Percentiles rank a stretch among this genome's conserved stretches.
Conservation (phyloP, 2,888 invertebrate genomes). For the Drosophila imparisetae region DNA sequence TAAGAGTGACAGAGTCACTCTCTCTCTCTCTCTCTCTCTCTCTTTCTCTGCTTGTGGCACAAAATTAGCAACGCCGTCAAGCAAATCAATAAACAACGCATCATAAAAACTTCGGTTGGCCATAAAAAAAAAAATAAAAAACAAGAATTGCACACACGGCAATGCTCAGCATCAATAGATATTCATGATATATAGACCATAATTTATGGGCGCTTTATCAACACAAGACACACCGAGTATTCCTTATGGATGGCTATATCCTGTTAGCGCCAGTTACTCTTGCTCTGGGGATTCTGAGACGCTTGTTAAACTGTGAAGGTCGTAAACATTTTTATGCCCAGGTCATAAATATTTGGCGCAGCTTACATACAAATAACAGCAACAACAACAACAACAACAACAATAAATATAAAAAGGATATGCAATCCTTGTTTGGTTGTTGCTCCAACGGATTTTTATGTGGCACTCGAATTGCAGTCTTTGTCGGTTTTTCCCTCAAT, state of each 20-base stretch:
- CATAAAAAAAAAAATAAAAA: constrained; percentile 48
- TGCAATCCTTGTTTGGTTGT: constrained; percentile 41
- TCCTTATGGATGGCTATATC: constrained; percentile 58
- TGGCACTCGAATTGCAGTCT: constrained; percentile 6
- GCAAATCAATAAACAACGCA: constrained; percentile 73
- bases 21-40: too few species aligned
- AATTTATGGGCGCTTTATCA: constrained; percentile 75
- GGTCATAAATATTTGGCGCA: constrained; percentile 71
- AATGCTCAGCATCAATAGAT: constrained; percentile 60
- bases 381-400: constrained; percentile 5
- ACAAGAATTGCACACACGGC: constrained; percentile 23
- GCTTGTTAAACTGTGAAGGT: constrained; percentile 75
- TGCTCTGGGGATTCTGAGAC: constrained; percentile 29
- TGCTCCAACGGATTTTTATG: constrained; percentile 27
- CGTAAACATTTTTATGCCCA: constrained; percentile 75
- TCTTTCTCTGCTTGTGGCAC: constrained; percentile 37
- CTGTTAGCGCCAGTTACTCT: constrained; percentile 58
- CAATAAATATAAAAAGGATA: constrained; percentile 36
- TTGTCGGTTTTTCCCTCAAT: background rate
- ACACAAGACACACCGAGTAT: constrained; percentile 36
- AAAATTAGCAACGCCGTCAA: constrained; percentile 67
- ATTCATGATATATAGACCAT: constrained; percentile 70
- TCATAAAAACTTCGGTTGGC: constrained; percentile 54
- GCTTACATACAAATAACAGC: constrained; percentile 35
- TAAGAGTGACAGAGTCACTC: constrained; percentile 1